These are phyloP conservation scores for Psophia crepitans DNA, from an alignment of 2,113 vertebrate species.

Conservation along the genomic window DNA sequence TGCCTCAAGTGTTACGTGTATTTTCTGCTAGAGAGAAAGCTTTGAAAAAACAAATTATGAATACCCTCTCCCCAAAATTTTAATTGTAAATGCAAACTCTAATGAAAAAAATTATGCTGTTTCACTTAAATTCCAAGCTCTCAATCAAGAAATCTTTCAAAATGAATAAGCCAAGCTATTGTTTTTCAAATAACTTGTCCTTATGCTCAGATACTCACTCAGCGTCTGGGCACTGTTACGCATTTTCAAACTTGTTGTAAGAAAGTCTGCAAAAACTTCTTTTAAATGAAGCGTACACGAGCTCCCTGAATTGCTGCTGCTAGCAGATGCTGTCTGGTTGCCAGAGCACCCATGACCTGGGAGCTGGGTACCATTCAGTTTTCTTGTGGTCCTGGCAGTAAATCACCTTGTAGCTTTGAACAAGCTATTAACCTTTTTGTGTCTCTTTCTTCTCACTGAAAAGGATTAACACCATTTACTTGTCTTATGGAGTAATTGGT, in stretches of 20 bases:
- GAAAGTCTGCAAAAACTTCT: background rate
- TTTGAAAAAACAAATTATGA: background rate
- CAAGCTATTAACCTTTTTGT: background rate
- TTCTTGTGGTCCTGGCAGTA: background rate
- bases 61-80: background rate
- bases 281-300: background rate
- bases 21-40: background rate
- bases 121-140: background rate
- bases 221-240: background rate
- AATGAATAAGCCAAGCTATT: background rate
- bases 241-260: background rate
- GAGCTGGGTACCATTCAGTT: background rate
- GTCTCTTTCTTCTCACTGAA: background rate
- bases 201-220: background rate
- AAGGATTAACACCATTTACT: background rate
- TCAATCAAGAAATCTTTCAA: background rate
- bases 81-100: background rate
- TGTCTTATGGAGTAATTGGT: background rate
- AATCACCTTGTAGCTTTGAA: background rate
- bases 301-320: background rate
- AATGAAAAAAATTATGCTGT: background rate
- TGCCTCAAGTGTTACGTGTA: background rate
- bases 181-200: background rate
- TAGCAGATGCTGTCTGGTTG: background rate
- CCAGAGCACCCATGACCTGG: background rate